Percentiles rank a stretch among this genome's conserved stretches.
Evolutionary conservation across 2,113 vertebrate species (phyloP).

Genomic region (Catharus minimus): DNA sequence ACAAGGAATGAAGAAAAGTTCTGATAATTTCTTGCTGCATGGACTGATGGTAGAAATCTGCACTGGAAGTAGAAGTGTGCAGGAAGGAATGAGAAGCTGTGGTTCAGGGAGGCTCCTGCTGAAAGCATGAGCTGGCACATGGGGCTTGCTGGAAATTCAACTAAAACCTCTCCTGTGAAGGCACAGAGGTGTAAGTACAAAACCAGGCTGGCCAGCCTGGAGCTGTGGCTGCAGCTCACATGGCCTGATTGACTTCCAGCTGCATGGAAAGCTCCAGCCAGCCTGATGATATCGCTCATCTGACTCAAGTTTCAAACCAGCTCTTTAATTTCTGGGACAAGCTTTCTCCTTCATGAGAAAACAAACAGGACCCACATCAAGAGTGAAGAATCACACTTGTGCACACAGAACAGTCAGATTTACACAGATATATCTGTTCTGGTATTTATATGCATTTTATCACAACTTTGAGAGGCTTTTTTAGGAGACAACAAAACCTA

Average conservation of each 20-base stretch:
- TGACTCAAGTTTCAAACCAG: background rate
- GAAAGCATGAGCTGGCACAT: background rate
- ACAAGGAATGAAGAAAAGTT: background rate
- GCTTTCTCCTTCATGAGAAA: background rate
- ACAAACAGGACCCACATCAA: background rate
- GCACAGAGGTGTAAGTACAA: background rate
- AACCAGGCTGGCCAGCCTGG: background rate
- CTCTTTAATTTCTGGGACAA: background rate
- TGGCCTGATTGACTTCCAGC: background rate
- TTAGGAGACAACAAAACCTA: background rate
- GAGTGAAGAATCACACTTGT: background rate
- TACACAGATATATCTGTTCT: background rate
- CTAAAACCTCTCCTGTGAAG: background rate
- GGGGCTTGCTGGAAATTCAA: slow-evolving; percentile 2
- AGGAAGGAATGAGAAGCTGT: background rate
- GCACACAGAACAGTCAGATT: background rate
- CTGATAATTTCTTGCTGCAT: background rate
- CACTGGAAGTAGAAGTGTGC: background rate
- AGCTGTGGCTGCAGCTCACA: background rate
- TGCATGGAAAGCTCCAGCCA: background rate
- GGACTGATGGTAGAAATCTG: background rate
- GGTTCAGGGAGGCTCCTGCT: background rate
- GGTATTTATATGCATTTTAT: background rate
- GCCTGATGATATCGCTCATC: background rate
- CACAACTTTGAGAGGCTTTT: background rate